These are phyloP conservation scores for Anseranas semipalmata DNA, from an alignment of 2,113 vertebrate genomes.

Conservation along the genomic window DNA sequence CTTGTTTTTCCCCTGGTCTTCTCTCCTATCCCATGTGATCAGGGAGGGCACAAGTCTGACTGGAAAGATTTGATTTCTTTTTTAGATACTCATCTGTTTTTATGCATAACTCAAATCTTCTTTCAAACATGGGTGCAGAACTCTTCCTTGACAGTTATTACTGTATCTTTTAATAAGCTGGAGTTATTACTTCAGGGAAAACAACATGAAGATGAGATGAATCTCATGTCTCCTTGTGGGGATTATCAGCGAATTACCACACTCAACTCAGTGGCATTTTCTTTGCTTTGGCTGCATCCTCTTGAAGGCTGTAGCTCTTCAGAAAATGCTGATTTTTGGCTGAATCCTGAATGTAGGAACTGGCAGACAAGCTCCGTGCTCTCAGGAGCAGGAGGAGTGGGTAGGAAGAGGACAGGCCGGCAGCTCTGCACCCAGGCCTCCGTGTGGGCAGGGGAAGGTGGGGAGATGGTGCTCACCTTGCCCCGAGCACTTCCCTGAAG, in stretches of 20 bases:
- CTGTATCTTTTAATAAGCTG: not conserved
- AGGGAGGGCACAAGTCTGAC: not conserved
- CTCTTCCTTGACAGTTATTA: not conserved
- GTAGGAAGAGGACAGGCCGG: not conserved
- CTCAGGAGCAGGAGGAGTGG: not conserved
- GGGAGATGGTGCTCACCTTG: not conserved
- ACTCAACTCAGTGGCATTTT: not conserved
- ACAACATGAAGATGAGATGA: not conserved
- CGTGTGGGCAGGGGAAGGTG: accelerated
- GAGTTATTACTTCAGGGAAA: not conserved
- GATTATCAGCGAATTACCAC: not conserved
- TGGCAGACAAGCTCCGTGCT: not conserved
- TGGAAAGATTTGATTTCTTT: not conserved
- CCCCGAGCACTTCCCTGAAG: not conserved
- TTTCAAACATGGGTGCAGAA: not conserved
- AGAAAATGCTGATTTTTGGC: not conserved
- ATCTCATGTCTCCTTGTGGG: not conserved
- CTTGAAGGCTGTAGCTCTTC: not conserved
- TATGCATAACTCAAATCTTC: not conserved
- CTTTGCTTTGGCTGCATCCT: accelerated
- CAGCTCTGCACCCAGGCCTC: not conserved
- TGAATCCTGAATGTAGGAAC: not conserved
- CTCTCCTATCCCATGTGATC: not conserved
- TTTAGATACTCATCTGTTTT: not conserved
- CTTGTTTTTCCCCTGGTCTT: not conserved